A percentile compares a stretch with the other conserved stretches of the same genome.
phyloP scores from a whole-genome alignment of 2,797 vertebrate genomes.

The Periophthalmus magnuspinnatus region DNA sequence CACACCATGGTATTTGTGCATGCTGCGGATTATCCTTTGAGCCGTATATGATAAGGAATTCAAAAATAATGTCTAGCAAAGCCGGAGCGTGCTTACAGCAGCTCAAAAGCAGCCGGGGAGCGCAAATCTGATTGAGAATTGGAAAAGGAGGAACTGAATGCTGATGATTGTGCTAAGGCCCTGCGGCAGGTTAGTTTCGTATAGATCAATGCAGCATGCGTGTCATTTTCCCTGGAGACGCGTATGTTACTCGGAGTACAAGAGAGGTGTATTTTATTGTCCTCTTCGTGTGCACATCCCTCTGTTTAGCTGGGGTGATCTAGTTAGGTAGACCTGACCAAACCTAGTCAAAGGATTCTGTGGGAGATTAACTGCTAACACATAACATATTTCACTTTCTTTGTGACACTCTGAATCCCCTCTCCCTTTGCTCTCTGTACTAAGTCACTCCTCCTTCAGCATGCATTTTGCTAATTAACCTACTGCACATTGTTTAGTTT shows the following conservation, averaged over 20 bases:
- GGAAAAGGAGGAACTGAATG: conserved; percentile 33
- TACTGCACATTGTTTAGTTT: too few species aligned
- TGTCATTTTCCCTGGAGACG: background rate
- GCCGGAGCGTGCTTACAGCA: conserved; percentile 21
- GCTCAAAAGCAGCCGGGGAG: conserved; percentile 37
- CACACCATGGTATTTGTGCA: conserved; percentile 37
- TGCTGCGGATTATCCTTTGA: conserved; percentile 40
- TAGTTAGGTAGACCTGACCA: too few species aligned
- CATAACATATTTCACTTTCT: too few species aligned
- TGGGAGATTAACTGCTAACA: too few species aligned
- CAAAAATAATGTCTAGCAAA: conserved; percentile 36
- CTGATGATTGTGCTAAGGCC: conserved; percentile 32
- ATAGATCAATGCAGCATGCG: background rate
- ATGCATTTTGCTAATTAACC: too few species aligned
- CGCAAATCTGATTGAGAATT: conserved; percentile 22
- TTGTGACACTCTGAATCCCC: too few species aligned
- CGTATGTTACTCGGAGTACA: background rate
- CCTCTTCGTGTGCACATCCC: too few species aligned
- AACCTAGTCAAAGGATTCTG: too few species aligned
- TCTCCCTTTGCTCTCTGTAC: too few species aligned
- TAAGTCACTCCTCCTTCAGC: too few species aligned
- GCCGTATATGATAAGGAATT: conserved; percentile 43
- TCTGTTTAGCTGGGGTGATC: too few species aligned
- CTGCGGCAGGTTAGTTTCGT: background rate
- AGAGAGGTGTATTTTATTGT: background rate